A percentile compares a stretch with the other conserved stretches of the same genome.
These are phyloP conservation scores for Serripes groenlandicus DNA, from an alignment of 2,888 invertebrate species.

Conservation along the genomic window DNA sequence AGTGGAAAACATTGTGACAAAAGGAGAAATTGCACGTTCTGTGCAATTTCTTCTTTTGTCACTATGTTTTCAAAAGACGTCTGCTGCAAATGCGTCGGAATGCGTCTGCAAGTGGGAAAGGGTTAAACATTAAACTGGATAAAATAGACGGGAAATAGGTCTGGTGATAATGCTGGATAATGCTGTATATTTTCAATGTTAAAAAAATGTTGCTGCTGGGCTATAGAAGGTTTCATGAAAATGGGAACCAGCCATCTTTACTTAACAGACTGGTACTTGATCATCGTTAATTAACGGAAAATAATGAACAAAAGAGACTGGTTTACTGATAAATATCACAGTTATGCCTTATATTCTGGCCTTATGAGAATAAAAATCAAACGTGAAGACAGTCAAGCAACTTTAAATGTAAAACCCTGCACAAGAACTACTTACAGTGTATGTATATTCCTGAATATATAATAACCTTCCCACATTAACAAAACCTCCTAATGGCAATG, in stretches of 20 bases:
- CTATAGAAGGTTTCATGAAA: neutral
- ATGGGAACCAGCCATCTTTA: neutral
- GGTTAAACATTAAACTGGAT: neutral
- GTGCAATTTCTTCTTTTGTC: neutral
- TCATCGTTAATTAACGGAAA: neutral
- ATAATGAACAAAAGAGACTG: constrained; percentile 17
- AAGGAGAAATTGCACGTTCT: neutral
- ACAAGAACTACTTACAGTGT: no score
- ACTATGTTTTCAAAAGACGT: neutral
- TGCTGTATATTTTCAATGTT: neutral
- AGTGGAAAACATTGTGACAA: neutral
- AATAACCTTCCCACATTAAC: no score
- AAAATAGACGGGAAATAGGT: neutral
- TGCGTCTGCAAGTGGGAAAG: no score
- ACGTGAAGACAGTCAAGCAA: neutral
- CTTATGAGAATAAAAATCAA: neutral
- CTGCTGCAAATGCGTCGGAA: no score
- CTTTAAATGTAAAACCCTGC: no score
- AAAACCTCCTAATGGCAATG: no score
- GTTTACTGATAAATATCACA: constrained; percentile 17
- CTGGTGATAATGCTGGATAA: constrained; percentile 11
- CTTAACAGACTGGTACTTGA: neutral
- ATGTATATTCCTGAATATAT: no score
- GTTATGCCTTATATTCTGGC: constrained; percentile 17
- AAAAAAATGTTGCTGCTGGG: constrained; percentile 1